These are phyloP conservation scores for Geococcyx californianus DNA, from an alignment of 2,113 vertebrate genomes.

Conservation along the genomic window DNA sequence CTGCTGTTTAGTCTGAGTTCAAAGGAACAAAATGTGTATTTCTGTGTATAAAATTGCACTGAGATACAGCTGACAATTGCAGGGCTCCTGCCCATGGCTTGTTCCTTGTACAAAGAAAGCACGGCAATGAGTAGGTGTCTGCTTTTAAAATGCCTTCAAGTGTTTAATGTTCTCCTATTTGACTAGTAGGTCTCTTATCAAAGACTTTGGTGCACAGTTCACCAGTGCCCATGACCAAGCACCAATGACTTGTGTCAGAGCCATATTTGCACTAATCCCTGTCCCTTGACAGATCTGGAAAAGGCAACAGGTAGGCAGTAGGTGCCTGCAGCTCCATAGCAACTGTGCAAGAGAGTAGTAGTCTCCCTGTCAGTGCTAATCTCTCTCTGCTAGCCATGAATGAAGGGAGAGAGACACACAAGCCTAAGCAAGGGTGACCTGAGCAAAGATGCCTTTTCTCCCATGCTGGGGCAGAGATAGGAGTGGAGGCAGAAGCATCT, in stretches of 20 bases:
- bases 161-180: neutral
- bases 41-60: neutral
- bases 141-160: neutral
- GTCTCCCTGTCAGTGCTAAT: neutral
- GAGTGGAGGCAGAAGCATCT: neutral
- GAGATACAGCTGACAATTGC: neutral
- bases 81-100: neutral
- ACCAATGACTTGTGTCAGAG: neutral
- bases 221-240: neutral
- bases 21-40: slow-evolving; percentile 2
- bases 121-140: neutral
- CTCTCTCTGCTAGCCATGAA: neutral
- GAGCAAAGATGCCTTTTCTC: neutral
- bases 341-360: neutral
- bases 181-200: neutral
- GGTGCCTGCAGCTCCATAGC: neutral
- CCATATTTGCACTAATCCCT: neutral
- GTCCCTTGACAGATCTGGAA: neutral
- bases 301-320: neutral
- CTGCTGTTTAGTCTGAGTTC: neutral
- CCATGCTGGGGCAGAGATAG: neutral
- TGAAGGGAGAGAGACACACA: neutral
- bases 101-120: neutral
- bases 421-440: neutral
- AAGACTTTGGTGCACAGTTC: neutral